These are phyloP conservation scores for Brachypteracias leptosomus DNA, from an alignment of 2,113 vertebrate genomes.

Conservation along the genomic window DNA sequence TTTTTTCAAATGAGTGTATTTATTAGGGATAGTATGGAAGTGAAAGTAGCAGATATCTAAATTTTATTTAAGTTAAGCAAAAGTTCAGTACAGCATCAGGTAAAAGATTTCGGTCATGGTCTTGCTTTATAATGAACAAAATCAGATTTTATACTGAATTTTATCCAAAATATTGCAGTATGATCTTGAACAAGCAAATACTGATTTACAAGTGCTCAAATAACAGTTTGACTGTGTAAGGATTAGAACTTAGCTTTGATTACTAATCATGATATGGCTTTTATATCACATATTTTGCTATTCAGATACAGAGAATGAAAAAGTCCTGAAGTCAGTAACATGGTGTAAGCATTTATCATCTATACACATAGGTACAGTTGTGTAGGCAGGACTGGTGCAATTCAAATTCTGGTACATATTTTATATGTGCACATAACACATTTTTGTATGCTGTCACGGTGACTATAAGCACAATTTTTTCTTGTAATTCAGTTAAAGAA, in stretches of 20 bases:
- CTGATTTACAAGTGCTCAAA: not conserved
- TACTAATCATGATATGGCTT: not conserved
- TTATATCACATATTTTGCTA: not conserved
- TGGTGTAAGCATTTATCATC: not conserved
- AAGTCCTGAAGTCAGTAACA: not conserved
- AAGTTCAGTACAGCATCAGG: not conserved
- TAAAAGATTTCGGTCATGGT: not conserved
- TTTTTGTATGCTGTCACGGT: not conserved
- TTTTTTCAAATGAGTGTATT: not conserved
- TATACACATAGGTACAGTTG: not conserved
- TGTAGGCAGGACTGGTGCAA: not conserved
- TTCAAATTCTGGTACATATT: not conserved
- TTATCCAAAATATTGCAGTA: not conserved
- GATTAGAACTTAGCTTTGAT: not conserved
- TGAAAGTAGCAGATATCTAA: not conserved
- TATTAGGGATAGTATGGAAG: not conserved
- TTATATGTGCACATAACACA: not conserved
- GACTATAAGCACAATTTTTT: not conserved
- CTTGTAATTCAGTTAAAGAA: not conserved
- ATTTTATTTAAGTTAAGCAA: not conserved
- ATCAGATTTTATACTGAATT: not conserved
- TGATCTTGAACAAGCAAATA: not conserved
- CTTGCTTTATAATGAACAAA: not conserved
- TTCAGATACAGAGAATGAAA: not conserved
- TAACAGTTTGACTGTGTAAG: not conserved